phyloP scores from a whole-genome alignment of 2,113 vertebrate genomes.

The Albula glossodonta region DNA sequence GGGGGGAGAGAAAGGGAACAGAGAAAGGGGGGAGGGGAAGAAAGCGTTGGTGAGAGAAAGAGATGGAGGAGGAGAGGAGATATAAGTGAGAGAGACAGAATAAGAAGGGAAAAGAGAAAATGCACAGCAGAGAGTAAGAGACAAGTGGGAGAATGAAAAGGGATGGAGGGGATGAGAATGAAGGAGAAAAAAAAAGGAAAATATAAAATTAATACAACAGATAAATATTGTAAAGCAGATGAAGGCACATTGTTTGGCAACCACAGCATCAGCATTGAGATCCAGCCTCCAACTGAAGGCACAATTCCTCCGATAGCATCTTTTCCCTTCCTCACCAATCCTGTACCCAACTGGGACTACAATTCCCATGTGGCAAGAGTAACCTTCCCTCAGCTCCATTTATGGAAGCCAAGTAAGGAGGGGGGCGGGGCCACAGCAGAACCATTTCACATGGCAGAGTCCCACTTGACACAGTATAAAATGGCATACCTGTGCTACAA shows the following conservation, averaged over 20 bases:
- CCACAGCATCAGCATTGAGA: too few species aligned
- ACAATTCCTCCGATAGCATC: too few species aligned
- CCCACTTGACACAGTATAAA: neutral
- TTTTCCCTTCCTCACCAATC: too few species aligned
- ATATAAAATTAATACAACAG: too few species aligned
- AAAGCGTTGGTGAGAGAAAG: constrained; percentile 2
- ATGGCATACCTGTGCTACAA: neutral
- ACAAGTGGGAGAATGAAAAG: neutral
- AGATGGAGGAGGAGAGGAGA: neutral
- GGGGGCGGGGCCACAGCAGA: neutral
- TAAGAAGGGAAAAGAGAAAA: neutral
- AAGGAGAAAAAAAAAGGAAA: neutral
- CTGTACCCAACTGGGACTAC: neutral
- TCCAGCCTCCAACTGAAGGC: too few species aligned
- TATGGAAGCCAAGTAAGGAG: too few species aligned
- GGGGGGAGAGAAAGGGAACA: neutral
- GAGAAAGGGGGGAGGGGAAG: constrained; percentile 20
- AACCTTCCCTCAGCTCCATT: too few species aligned
- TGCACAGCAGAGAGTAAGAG: neutral
- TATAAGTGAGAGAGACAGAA: neutral
- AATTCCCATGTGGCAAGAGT: neutral
- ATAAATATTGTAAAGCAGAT: too few species aligned
- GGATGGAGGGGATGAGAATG: too few species aligned
- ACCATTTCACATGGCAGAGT: neutral
- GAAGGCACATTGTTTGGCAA: too few species aligned